Percentiles rank a stretch among this genome's conserved stretches.
Evolutionary conservation across 2,888 invertebrate species (phyloP).

Genomic region (Epinotia brunnichana): DNA sequence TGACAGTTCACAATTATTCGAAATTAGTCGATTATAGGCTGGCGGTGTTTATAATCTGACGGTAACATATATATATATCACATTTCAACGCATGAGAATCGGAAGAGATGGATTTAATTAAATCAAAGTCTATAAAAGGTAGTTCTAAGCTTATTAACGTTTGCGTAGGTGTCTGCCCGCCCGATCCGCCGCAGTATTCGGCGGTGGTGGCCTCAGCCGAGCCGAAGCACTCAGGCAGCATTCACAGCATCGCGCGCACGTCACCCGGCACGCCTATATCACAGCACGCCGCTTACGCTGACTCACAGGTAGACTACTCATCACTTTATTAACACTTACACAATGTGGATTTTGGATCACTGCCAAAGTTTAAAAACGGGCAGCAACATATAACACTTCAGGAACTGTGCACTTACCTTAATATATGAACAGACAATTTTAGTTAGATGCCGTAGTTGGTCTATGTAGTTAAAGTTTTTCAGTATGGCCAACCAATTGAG

Average conservation of each 20-base stretch:
- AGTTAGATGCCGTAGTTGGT: too few species aligned
- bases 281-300: conserved; percentile 67
- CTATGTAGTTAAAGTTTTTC: too few species aligned
- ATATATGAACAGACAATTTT: too few species aligned
- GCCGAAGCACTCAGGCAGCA: conserved; percentile 68
- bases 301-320: conserved; percentile 65
- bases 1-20: too few species aligned
- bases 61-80: too few species aligned
- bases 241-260: conserved; percentile 69
- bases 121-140: background rate
- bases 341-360: background rate
- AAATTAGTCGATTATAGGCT: too few species aligned
- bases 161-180: conserved; percentile 65
- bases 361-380: background rate
- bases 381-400: background rate
- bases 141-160: conserved; percentile 35
- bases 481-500: too few species aligned
- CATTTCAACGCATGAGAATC: background rate
- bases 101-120: background rate
- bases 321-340: conserved; percentile 9
- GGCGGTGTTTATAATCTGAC: too few species aligned
- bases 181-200: conserved; percentile 75
- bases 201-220: conserved; percentile 65
- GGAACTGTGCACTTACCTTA: background rate
- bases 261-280: conserved; percentile 70